phyloP scores from a whole-genome alignment of 2,888 invertebrate species.

The Melikaiella ostensackeni region DNA sequence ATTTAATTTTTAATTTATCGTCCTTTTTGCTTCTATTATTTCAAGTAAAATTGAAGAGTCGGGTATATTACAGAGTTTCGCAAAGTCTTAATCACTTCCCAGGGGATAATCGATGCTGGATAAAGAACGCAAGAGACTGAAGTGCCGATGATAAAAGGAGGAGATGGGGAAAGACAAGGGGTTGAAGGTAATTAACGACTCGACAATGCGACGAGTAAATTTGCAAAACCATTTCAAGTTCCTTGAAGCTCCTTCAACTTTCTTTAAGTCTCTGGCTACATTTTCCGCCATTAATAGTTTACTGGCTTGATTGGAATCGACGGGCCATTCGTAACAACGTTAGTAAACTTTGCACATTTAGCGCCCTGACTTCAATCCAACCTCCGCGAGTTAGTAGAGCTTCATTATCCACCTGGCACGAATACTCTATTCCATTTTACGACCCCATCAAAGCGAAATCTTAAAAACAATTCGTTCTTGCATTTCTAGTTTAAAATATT shows the following conservation, averaged over 20 bases:
- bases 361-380: constrained; percentile 34
- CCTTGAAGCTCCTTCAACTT: constrained; percentile 63
- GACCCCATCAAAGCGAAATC: neutral
- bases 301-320: constrained; percentile 69
- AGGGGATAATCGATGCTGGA: constrained; percentile 23
- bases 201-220: constrained; percentile 70
- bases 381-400: neutral
- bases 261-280: constrained; percentile 59
- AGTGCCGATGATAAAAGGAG: constrained; percentile 43
- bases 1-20: neutral
- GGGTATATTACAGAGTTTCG: neutral
- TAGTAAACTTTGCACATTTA: constrained; percentile 70
- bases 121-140: constrained; percentile 37
- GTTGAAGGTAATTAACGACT: constrained; percentile 67
- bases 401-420: constrained; percentile 39
- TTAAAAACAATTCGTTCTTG: neutral
- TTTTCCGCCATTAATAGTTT: constrained; percentile 65
- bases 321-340: constrained; percentile 69
- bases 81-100: constrained; percentile 20
- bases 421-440: constrained; percentile 23
- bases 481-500: too few relatives aligned
- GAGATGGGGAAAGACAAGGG: constrained; percentile 43
- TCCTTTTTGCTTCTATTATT: neutral
- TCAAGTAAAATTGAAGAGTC: neutral
- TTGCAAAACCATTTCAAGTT: constrained; percentile 76